Base-by-base conservation (phyloP, 2,113 vertebrate genomes). In the Salvelinus namaycush region DNA sequence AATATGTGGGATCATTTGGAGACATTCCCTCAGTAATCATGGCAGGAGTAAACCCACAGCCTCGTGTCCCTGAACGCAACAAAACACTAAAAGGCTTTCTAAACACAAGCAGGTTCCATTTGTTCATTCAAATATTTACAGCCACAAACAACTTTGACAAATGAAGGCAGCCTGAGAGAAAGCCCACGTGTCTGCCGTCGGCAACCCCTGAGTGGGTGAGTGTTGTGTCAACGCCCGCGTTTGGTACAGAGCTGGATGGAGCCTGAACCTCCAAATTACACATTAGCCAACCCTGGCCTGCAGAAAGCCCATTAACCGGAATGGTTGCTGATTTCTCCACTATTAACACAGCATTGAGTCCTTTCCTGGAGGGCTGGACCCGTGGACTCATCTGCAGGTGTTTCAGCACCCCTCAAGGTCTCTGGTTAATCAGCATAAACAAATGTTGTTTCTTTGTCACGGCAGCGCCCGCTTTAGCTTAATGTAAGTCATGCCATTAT, bases 261-360 rank as follows among this genome's bases (percentile, higher is more conserved):
- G 81, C 77, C 85, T 87, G 85, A 90, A 86, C 90, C 88, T 91
- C 83, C 82, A 90, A 93, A 92, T 91, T 87, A 84, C 90, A 93
- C 92, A 94, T 93, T 92, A 93, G 90, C 86, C 79, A 81, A 85
- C 85, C 83, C 84, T 89, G 81, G 89, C 88, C 86, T 80, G 85
- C 88, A 88, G 86, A 91, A 91, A 90, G 81, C 81, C 87, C 90
- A 92, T 93, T 93, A 93, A 92, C 91, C 89, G 88, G 87, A 91
- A 93, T 89, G 90, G 88, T 88, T 80, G 77, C 89, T 93, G 91
- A 93, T 91, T 90, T 87, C 89, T 88, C 83, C 89, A 89, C 87
- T 88, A 91, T 91, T 93, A 92, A 90, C 82, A 83, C 81, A 85
- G 88, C 67, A 82, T 87, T 90, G 87, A 87, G 89, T 90, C 80